phyloP scores from a whole-genome alignment of 2,888 invertebrate species.

The Hofmannophila pseudospretella region DNA sequence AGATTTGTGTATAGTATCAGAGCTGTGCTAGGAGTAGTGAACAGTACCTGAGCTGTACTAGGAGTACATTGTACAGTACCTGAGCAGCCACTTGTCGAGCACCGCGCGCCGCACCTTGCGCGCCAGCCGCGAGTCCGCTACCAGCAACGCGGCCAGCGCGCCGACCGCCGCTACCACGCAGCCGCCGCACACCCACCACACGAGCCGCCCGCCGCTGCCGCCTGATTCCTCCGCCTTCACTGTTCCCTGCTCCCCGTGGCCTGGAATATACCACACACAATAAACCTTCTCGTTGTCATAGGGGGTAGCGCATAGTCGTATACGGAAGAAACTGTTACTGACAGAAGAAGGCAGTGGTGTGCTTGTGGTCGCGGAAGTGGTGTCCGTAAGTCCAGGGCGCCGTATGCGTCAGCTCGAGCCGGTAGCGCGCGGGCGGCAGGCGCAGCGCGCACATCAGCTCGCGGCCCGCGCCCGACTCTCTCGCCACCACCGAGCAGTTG shows the following conservation, averaged over 20 bases:
- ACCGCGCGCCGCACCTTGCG: background rate
- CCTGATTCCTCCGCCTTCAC: no score
- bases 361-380: slow-evolving; percentile 9
- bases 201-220: background rate
- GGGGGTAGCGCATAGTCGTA: no score
- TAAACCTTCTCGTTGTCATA: no score
- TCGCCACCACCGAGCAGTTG: background rate
- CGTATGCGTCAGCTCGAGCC: slow-evolving; percentile 21
- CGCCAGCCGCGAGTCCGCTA: background rate
- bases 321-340: no score
- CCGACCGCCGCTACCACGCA: background rate
- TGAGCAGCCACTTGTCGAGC: slow-evolving; percentile 1
- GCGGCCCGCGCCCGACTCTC: slow-evolving; percentile 4
- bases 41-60: no score
- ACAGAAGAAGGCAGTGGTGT: slow-evolving; percentile 23
- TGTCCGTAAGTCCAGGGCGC: slow-evolving; percentile 36
- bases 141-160: slow-evolving; percentile 3
- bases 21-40: background rate
- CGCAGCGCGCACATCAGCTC: slow-evolving; percentile 25
- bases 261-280: background rate
- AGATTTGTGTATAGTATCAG: background rate
- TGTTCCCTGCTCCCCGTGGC: background rate
- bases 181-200: slow-evolving; percentile 3
- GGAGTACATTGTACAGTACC: no score
- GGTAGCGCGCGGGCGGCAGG: slow-evolving; percentile 22